A percentile compares a stretch with the other conserved stretches of the same genome.
These are phyloP conservation scores for Phainopepla nitens DNA, from an alignment of 2,113 vertebrate genomes.

Conservation along the genomic window DNA sequence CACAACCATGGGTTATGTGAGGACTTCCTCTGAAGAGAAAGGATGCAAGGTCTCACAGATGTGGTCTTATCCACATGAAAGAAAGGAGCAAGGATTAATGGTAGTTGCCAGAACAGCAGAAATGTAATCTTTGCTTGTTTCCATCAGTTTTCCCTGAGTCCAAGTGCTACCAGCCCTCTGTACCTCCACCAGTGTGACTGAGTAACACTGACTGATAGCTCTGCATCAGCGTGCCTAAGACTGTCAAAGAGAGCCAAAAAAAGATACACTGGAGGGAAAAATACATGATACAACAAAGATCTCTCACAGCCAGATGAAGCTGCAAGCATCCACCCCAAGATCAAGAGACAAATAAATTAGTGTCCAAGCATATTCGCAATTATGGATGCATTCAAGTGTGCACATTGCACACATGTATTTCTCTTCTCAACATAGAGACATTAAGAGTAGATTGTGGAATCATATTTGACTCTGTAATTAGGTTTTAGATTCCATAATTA, in stretches of 20 bases:
- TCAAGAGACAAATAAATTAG: not conserved
- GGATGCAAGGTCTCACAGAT: not conserved
- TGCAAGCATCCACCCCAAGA: not conserved
- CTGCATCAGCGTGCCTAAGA: not conserved
- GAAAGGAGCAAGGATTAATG: not conserved
- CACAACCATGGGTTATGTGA: not conserved
- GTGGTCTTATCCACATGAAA: not conserved
- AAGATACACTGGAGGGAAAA: not conserved
- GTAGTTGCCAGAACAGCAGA: not conserved
- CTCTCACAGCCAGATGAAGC: not conserved
- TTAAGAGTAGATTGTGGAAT: constrained; percentile 33
- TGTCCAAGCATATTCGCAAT: not conserved
- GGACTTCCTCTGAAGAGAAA: not conserved
- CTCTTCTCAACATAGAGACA: not conserved
- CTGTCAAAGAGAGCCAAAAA: not conserved
- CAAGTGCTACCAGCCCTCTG: not conserved
- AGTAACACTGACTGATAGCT: not conserved
- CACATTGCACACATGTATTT: not conserved
- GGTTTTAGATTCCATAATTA: constrained; percentile 33
- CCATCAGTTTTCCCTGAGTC: not conserved
- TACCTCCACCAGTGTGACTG: not conserved
- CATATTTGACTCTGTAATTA: constrained; percentile 30
- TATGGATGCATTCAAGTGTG: not conserved
- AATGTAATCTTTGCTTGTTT: not conserved
- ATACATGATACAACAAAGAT: not conserved